phyloP scores from a whole-genome alignment of 1,140 invertebrate genomes.

The Teleopsis dalmanni region DNA sequence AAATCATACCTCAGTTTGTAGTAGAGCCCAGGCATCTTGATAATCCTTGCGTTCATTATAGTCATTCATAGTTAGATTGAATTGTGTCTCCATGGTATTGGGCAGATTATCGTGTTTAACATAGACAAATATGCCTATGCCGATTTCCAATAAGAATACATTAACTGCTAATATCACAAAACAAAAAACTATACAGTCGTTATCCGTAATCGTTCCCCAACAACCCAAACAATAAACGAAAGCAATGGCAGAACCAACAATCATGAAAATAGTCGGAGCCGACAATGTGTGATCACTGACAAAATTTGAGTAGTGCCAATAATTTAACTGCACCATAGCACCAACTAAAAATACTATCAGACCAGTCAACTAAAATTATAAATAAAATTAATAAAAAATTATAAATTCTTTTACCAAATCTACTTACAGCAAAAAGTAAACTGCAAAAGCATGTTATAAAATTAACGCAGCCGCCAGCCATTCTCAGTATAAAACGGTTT shows the following conservation, averaged over 20 bases:
- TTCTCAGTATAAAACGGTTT: too few relatives aligned
- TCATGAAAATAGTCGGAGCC: conserved; percentile 69
- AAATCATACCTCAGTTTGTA: conserved; percentile 64
- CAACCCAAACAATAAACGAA: conserved; percentile 82
- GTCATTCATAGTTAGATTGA: conserved; percentile 60
- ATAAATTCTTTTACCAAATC: not conserved
- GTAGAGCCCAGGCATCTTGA: conserved; percentile 63
- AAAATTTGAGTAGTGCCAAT: conserved; percentile 61
- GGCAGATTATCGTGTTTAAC: conserved; percentile 65
- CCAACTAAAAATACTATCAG: conserved; percentile 67
- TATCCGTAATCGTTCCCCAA: conserved; percentile 79
- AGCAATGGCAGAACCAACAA: conserved; percentile 74
- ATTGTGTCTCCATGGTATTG: conserved; percentile 54
- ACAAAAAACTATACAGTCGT: conserved; percentile 81
- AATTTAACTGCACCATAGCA: conserved; percentile 57
- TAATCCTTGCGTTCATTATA: conserved; percentile 56
- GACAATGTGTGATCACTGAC: conserved; percentile 59
- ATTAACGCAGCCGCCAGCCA: conserved; percentile 67
- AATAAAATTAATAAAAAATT: conserved; percentile 10
- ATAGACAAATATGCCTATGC: conserved; percentile 77
- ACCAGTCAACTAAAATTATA: conserved; percentile 61
- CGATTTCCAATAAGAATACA: conserved; percentile 78
- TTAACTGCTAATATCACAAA: conserved; percentile 74
- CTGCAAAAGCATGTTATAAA: conserved; percentile 78
- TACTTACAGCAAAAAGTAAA: conserved; percentile 74